Percentiles rank a stretch among this genome's conserved stretches.
phyloP scores from a whole-genome alignment of 2,113 vertebrate species.

The Platanista minor region DNA sequence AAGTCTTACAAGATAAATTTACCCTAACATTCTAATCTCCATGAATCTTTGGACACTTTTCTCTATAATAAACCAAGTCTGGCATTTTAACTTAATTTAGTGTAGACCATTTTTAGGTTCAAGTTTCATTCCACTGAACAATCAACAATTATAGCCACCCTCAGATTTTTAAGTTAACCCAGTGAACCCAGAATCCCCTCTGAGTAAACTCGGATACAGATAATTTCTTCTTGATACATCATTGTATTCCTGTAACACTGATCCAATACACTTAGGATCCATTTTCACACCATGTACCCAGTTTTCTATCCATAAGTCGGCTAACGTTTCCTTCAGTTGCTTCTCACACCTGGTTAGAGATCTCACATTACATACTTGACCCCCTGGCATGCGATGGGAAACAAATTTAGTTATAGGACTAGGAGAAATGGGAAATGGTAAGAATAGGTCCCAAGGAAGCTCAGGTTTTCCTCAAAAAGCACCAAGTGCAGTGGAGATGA shows the following conservation, averaged over 20 bases:
- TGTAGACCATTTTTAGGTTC: background rate
- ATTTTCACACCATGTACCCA: background rate
- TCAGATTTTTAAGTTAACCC: background rate
- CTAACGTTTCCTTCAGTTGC: background rate
- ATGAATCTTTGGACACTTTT: background rate
- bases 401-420: background rate
- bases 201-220: background rate
- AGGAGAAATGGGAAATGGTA: background rate
- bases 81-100: background rate
- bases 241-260: background rate
- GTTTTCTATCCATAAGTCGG: background rate
- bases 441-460: too few species aligned
- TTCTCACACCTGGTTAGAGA: background rate
- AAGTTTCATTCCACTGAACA: background rate
- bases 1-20: background rate
- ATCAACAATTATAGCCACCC: too few species aligned
- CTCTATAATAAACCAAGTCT: background rate
- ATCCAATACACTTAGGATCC: background rate
- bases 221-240: too few species aligned
- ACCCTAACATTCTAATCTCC: background rate
- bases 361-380: background rate
- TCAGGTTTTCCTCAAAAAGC: background rate
- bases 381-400: background rate
- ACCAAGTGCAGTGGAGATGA: background rate
- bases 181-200: too few species aligned